phyloP scores from a whole-genome alignment of 1,140 invertebrate genomes.

The Apis laboriosa region DNA sequence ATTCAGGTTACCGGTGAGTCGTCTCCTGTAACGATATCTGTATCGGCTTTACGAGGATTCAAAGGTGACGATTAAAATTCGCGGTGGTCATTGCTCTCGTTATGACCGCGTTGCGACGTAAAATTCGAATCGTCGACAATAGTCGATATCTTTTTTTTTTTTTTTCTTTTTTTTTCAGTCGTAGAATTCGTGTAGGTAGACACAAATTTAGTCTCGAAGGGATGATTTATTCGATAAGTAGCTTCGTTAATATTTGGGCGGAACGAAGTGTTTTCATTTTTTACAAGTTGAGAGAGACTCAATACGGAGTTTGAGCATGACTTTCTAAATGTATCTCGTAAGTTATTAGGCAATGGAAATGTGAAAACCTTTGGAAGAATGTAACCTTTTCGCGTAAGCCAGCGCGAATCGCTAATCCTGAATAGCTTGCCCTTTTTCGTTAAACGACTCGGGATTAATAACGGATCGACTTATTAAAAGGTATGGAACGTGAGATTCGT shows the following conservation, averaged over 20 bases:
- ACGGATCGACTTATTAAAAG: not conserved
- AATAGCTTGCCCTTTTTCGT: not conserved
- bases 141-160: no score
- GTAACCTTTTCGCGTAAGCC: conserved; percentile 16
- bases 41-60: conserved; percentile 5
- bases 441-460: not conserved
- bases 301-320: not conserved
- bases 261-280: no score
- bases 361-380: conserved; percentile 27
- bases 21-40: conserved; percentile 41
- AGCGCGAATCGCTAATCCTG: conserved; percentile 8
- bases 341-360: conserved; percentile 17
- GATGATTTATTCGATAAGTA: no score
- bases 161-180: no score
- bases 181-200: no score
- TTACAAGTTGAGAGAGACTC: no score
- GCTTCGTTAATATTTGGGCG: no score
- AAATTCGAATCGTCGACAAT: no score
- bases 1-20: conserved; percentile 57
- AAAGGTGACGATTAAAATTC: not conserved
- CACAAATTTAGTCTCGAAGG: no score
- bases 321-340: not conserved
- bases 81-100: not conserved
- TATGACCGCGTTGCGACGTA: not conserved
- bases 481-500: not conserved